Evolutionary conservation across 2,797 vertebrate species (phyloP).

Genomic region (Coreius guichenoti): DNA sequence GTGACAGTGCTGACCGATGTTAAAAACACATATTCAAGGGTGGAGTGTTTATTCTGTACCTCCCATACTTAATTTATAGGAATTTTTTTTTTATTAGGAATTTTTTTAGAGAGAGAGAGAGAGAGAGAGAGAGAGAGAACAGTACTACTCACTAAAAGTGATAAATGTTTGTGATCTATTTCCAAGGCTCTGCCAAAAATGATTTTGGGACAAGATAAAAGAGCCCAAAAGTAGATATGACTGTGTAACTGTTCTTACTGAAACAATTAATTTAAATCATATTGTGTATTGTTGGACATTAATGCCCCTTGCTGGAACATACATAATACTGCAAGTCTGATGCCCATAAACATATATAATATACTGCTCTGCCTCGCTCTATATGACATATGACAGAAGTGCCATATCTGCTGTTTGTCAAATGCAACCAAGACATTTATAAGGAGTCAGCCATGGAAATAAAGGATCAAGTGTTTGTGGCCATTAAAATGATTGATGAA

Average conservation of each 20-base stretch:
- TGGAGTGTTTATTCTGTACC: not conserved
- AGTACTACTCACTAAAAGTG: not conserved
- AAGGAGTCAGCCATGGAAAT: constrained; percentile 15
- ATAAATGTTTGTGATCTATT: not conserved
- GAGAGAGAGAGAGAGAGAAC: not conserved
- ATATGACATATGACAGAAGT: constrained; percentile 3
- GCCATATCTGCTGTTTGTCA: constrained; percentile 14
- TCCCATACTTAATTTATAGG: not conserved
- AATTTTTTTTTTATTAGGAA: not conserved
- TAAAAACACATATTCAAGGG: not conserved
- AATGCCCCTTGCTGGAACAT: constrained; percentile 77
- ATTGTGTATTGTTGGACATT: constrained; percentile 66
- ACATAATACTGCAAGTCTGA: constrained; percentile 70
- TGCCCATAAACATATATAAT: constrained; percentile 32
- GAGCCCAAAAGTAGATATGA: not conserved
- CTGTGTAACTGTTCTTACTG: not conserved
- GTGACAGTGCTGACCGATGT: not conserved
- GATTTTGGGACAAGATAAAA: not conserved
- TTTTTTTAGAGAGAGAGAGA: no score
- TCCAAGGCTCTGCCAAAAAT: not conserved
- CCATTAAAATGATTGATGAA: constrained; percentile 90
- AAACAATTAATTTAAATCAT: not conserved
- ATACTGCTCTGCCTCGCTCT: not conserved
- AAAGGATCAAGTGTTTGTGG: constrained; percentile 6
- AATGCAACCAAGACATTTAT: constrained; percentile 28